These are phyloP conservation scores for Ateles fusciceps DNA, from an alignment of 2,797 vertebrate genomes.

Conservation along the genomic window DNA sequence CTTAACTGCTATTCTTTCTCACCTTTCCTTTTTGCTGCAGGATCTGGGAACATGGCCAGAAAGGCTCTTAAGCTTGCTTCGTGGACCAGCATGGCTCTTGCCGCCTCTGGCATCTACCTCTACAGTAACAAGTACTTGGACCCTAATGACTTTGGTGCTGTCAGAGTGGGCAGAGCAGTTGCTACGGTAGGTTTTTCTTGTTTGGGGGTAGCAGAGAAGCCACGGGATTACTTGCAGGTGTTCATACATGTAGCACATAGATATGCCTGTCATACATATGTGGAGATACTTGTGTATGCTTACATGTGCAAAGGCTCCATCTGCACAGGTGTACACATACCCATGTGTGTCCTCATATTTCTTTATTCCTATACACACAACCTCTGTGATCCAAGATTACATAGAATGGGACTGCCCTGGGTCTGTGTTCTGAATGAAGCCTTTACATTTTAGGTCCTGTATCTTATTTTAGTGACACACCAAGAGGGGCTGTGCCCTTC, in stretches of 20 bases:
- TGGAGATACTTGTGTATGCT: background rate
- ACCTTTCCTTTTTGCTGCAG: constrained; percentile 74
- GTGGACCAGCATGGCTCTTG: constrained; percentile 84
- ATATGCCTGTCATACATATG: background rate
- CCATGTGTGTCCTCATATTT: no score
- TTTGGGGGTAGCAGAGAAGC: background rate
- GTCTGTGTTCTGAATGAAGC: background rate
- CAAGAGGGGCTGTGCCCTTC: background rate
- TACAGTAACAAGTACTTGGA: constrained; percentile 88
- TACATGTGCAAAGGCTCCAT: background rate
- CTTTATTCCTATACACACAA: rapidly evolving
- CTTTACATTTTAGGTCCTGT: background rate
- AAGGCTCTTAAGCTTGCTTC: constrained; percentile 89
- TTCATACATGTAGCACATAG: background rate
- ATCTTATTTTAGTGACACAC: background rate
- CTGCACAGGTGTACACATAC: background rate
- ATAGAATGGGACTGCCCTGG: background rate
- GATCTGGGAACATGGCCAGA: constrained; percentile 86
- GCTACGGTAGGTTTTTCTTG: constrained; percentile 87
- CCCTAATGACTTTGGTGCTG: constrained; percentile 91
- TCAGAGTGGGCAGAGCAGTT: constrained; percentile 93
- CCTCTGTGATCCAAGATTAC: no score
- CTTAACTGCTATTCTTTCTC: background rate
- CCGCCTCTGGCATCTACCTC: constrained; percentile 90
- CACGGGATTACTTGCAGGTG: background rate